Conservation (phyloP, 2,797 vertebrate species). For the Pseudomugil gertrudae region DNA sequence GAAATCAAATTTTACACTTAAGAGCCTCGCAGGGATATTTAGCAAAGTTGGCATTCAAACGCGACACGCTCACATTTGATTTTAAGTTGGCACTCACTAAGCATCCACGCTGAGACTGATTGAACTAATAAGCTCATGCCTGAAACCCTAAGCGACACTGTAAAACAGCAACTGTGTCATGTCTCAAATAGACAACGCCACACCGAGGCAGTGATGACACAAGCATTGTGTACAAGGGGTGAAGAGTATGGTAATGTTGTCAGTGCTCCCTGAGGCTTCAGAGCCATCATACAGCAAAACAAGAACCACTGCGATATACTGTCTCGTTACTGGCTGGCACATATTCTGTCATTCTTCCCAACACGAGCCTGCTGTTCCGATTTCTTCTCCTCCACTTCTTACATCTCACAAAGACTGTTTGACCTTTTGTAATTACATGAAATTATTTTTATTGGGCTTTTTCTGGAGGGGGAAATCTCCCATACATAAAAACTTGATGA, state of each 20-base stretch:
- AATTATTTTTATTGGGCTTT: conserved; percentile 62
- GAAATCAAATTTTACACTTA: conserved; percentile 56
- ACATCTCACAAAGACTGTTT: conserved; percentile 58
- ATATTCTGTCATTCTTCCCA: conserved; percentile 77
- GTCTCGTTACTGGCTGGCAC: conserved; percentile 80
- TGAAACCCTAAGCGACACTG: conserved; percentile 75
- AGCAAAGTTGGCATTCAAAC: conserved; percentile 53
- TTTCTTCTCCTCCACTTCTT: conserved; percentile 80
- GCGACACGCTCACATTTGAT: conserved; percentile 51
- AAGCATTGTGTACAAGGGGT: conserved; percentile 70
- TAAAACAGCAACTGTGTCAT: conserved; percentile 70
- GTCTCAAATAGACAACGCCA: conserved; percentile 62
- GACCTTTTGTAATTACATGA: conserved; percentile 73
- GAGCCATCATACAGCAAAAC: conserved; percentile 65
- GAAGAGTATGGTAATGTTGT: conserved; percentile 79
- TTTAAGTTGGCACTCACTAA: conserved; percentile 70
- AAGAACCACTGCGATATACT: conserved; percentile 51
- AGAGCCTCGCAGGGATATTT: conserved; percentile 45
- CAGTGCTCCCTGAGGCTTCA: conserved; percentile 68
- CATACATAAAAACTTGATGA: conserved; percentile 46
- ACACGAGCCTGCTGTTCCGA: conserved; percentile 70
- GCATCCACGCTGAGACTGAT: conserved; percentile 66
- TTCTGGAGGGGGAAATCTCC: conserved; percentile 46
- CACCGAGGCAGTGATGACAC: conserved; percentile 66
- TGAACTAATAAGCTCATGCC: conserved; percentile 78